Evolutionary conservation across 92 coral and sea anemone genomes (phyloP).

Genomic region (Plumapathes pennacea): DNA sequence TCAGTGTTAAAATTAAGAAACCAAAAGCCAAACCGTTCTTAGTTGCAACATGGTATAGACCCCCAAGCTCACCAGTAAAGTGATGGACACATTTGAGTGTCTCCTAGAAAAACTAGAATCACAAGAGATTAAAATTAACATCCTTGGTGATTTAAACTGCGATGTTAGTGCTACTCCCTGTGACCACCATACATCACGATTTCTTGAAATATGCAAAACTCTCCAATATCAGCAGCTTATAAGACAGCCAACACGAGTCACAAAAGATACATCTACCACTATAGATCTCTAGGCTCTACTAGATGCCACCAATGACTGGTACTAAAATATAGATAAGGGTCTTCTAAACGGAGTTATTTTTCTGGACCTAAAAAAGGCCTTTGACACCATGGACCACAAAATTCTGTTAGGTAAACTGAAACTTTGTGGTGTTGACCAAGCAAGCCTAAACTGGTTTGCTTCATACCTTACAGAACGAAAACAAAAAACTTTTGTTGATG

Average conservation of each 20-base stretch:
- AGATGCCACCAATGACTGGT: too few relatives aligned
- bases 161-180: constrained; percentile 19
- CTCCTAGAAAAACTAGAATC: constrained; percentile 13
- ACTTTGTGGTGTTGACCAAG: too few relatives aligned
- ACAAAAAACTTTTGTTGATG: too few relatives aligned
- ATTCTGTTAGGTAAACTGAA: too few relatives aligned
- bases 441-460: too few relatives aligned
- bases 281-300: too few relatives aligned
- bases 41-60: constrained; percentile 8
- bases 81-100: constrained; percentile 5
- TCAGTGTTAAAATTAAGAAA: constrained; percentile 8
- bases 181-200: constrained; percentile 9
- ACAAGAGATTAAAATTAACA: constrained; percentile 21
- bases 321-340: too few relatives aligned
- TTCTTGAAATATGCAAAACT: constrained; percentile 11
- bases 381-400: too few relatives aligned
- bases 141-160: constrained; percentile 27
- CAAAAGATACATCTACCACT: constrained; percentile 16
- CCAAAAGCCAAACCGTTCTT: constrained; percentile 19
- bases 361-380: too few relatives aligned
- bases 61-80: constrained; percentile 7
- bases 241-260: constrained; percentile 28
- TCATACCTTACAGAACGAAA: too few relatives aligned
- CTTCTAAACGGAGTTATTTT: too few relatives aligned
- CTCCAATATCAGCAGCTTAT: constrained; percentile 20